Conservation (phyloP, 1,140 invertebrate species). For the Drosophila jambulina region DNA sequence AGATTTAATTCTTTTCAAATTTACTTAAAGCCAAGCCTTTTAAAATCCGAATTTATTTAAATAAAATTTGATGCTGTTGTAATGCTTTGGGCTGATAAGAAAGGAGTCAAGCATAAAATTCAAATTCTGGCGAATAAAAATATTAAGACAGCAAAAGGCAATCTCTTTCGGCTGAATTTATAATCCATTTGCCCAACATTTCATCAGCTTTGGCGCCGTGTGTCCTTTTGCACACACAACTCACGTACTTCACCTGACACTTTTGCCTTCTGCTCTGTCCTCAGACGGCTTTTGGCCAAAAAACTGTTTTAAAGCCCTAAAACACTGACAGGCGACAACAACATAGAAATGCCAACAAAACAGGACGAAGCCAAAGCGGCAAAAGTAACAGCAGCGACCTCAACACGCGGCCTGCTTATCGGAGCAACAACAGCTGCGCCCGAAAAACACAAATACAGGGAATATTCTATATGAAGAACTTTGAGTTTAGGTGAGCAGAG, state of each 20-base stretch:
- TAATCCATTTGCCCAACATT: constrained; percentile 52
- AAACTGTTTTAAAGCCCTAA: constrained; percentile 58
- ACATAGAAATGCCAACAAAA: constrained; percentile 37
- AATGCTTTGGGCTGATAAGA: background rate
- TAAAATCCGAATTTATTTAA: background rate
- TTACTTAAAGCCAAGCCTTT: background rate
- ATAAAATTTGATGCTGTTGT: background rate
- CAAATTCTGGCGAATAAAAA: constrained; percentile 6
- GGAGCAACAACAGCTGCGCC: constrained; percentile 69
- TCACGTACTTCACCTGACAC: constrained; percentile 66
- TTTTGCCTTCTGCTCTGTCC: constrained; percentile 48
- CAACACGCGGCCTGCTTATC: constrained; percentile 69
- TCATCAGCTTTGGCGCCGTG: constrained; percentile 33
- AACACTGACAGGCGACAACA: constrained; percentile 55
- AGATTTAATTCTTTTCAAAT: background rate
- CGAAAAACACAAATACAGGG: constrained; percentile 27
- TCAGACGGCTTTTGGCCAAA: constrained; percentile 40
- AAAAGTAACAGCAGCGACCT: constrained; percentile 51
- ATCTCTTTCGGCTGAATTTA: constrained; percentile 48
- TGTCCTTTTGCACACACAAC: constrained; percentile 43
- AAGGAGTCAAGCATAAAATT: background rate
- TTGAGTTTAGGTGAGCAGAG: background rate
- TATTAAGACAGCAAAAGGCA: constrained; percentile 20
- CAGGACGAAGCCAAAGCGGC: constrained; percentile 17
- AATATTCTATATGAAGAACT: background rate